Base-by-base conservation (phyloP, 2,113 vertebrate species). In the Penelope pileata region DNA sequence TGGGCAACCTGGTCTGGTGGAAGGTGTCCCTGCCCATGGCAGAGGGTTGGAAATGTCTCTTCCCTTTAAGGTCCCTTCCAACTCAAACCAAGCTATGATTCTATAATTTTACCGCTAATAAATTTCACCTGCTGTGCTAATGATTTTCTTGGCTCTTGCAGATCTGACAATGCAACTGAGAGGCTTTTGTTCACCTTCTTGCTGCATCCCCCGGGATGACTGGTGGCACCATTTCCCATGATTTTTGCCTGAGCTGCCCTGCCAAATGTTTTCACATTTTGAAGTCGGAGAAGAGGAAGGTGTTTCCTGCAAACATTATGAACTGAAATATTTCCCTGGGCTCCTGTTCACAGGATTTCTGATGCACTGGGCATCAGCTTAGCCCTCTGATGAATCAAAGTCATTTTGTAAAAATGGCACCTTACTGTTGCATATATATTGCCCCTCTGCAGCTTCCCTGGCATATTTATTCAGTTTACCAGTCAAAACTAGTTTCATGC, bases 401-500 rank as follows among this genome's bases (percentile, higher is more conserved):
- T 92, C 9, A 59, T 96, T 96, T 78, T 95, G 72, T 77, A 96
- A 94, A 96, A 96, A 93, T 94, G 77, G 95, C 88, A 94, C 92
- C 96, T 96, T 90, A 67, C 94, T 82, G 73, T 96, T 97, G 96
- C 96, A 95, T 97, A 96, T 95, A 96, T 95, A 97, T 96, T 91
- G 94, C 47, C 76, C 94, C 36, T 96, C 93, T 87, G 77, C 81
- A 88, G 86, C 69, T 91, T 95, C 58, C 62, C 30, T 91, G 83
- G 94, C 95, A 91, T 96, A 97, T 97, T 97, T 97, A 97, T 98
- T 95, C 97, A 95, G 95, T 95, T 95, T 97, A 94, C 94, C 96
- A 97, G 97, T 97, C 96, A 97, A 97, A 97, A 96, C 94, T 91
- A 94, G 96, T 97, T 98, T 97, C 96, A 96, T 96, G 97, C 96